A percentile compares a stretch with the other conserved stretches of the same genome.
These are phyloP conservation scores for Amphimallon solstitiale DNA, from an alignment of 2,888 invertebrate genomes.

Conservation along the genomic window DNA sequence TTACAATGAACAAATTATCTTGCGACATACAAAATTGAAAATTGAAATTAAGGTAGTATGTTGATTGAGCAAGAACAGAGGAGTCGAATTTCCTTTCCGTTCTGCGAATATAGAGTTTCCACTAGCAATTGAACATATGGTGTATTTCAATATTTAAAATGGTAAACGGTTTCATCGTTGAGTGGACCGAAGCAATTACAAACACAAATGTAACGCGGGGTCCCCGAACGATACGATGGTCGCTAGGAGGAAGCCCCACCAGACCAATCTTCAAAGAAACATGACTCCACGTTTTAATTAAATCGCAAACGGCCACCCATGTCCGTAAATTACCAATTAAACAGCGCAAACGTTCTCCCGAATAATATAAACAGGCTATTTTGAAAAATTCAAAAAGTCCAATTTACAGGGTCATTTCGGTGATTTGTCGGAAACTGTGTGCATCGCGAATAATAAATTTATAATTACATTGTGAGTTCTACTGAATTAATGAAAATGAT, in stretches of 20 bases:
- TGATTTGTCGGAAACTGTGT: slow-evolving; percentile 27
- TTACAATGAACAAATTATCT: no score
- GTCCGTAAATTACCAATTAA: slow-evolving; percentile 38
- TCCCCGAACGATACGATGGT: not conserved
- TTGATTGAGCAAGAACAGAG: no score
- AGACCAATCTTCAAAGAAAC: slow-evolving; percentile 39
- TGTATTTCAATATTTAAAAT: no score
- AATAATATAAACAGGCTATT: slow-evolving; percentile 27
- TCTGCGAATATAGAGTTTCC: no score
- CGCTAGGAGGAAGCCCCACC: not conserved
- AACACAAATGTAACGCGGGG: not conserved
- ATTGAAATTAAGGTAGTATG: no score
- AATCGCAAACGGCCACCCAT: slow-evolving; percentile 38
- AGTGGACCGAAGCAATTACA: slow-evolving; percentile 17
- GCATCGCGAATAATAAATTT: slow-evolving; percentile 24
- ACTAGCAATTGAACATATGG: no score
- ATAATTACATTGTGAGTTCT: not conserved
- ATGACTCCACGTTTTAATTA: slow-evolving; percentile 44
- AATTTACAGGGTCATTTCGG: slow-evolving; percentile 7
- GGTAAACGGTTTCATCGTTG: no score
- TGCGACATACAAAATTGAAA: no score
- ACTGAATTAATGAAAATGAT: slow-evolving; percentile 16
- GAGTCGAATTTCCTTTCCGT: no score
- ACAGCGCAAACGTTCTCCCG: slow-evolving; percentile 29
- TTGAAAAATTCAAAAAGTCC: slow-evolving; percentile 31